Evolutionary conservation across 2,113 vertebrate species (phyloP).

Genomic region (Proterorhinus semilunaris): DNA sequence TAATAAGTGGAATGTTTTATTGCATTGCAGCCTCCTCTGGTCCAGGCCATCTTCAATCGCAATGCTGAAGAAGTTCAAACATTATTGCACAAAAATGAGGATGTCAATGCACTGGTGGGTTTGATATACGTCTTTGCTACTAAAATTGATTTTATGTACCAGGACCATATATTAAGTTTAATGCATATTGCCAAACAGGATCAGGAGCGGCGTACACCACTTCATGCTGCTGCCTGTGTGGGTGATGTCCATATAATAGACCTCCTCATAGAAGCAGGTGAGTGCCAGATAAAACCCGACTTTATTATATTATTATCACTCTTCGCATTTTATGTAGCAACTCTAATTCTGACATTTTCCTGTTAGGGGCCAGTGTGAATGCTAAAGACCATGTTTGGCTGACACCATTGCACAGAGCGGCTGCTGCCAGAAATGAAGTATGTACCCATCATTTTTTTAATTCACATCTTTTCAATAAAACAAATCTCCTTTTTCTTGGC

Average conservation of each 20-base stretch:
- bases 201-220: slow-evolving; percentile 91
- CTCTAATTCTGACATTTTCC: background rate
- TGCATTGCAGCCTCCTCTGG: slow-evolving; percentile 88
- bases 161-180: no score
- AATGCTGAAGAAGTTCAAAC: slow-evolving; percentile 94
- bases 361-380: slow-evolving; percentile 91
- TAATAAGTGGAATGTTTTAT: background rate
- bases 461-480: background rate
- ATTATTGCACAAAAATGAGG: slow-evolving; percentile 94
- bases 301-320: background rate
- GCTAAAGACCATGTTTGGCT: slow-evolving; percentile 95
- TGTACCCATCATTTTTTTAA: slow-evolving; percentile 2
- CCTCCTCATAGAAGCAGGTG: slow-evolving; percentile 96
- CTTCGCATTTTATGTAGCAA: background rate
- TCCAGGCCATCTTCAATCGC: slow-evolving; percentile 99
- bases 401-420: slow-evolving; percentile 92
- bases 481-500: slow-evolving; percentile 4
- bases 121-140: background rate
- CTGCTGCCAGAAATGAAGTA: slow-evolving; percentile 93
- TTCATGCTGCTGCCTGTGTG: slow-evolving; percentile 97
- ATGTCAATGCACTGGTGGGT: slow-evolving; percentile 93
- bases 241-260: slow-evolving; percentile 93
- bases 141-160: background rate
- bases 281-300: background rate
- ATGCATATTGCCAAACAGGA: slow-evolving; percentile 73